A percentile compares a stretch with the other conserved stretches of the same genome.
phyloP scores from a whole-genome alignment of 2,113 vertebrate genomes.

The Phocoena phocoena region DNA sequence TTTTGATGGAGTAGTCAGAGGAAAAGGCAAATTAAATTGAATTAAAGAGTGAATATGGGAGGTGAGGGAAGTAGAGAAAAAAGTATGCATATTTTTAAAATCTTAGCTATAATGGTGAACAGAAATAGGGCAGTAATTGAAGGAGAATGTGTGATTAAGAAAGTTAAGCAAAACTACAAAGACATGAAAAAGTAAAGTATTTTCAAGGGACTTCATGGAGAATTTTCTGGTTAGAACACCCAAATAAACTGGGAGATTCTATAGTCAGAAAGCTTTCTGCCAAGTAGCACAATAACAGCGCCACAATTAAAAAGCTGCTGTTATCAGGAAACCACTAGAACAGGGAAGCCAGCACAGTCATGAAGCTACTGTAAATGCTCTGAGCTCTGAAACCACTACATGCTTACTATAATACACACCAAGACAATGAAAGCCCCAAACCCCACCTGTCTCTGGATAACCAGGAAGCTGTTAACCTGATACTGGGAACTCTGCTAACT shows the following conservation, averaged over 20 bases:
- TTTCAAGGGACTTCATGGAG: neutral
- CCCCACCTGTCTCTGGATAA: neutral
- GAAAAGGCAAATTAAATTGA: neutral
- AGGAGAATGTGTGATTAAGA: neutral
- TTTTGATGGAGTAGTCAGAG: neutral
- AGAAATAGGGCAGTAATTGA: neutral
- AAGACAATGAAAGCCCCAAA: neutral
- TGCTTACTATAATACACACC: neutral
- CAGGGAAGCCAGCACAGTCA: neutral
- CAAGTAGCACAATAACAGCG: neutral
- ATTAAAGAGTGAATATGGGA: neutral
- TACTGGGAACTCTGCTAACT: neutral
- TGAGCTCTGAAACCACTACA: neutral
- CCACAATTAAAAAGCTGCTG: neutral
- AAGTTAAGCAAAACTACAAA: neutral
- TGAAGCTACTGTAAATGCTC: neutral
- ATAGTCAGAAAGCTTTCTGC: neutral
- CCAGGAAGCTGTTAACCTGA: neutral
- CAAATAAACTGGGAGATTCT: neutral
- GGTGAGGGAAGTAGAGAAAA: neutral
- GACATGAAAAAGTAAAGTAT: neutral
- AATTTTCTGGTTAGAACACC: neutral
- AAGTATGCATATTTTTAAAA: neutral
- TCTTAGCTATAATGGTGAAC: neutral
- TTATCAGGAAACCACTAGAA: neutral